Percentiles rank a stretch among this genome's conserved stretches.
These are phyloP conservation scores for Oreohelix idahoensis DNA, from an alignment of 1,140 invertebrate genomes.

Conservation along the genomic window DNA sequence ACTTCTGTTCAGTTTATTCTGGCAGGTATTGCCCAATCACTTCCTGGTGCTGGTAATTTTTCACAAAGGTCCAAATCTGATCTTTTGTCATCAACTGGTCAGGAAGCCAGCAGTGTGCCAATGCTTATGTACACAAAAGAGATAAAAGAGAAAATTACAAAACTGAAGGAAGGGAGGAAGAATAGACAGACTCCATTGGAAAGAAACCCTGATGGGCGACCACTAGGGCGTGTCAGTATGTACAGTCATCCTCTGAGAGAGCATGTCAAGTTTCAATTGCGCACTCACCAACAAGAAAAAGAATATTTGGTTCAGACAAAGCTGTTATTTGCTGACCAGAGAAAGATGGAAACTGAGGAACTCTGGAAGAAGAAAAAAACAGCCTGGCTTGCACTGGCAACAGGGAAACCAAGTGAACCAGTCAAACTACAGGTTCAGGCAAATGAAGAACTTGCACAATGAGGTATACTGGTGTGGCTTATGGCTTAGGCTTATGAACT, in stretches of 20 bases:
- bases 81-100: constrained; percentile 45
- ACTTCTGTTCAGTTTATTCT: constrained; percentile 49
- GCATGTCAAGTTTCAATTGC: constrained; percentile 66
- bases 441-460: not conserved
- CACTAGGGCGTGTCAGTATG: constrained; percentile 61
- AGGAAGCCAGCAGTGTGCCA: constrained; percentile 57
- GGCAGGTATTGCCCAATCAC: constrained; percentile 49
- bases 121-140: constrained; percentile 70
- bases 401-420: constrained; percentile 36
- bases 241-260: constrained; percentile 67
- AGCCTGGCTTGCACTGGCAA: constrained; percentile 64
- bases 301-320: constrained; percentile 60
- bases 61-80: constrained; percentile 43
- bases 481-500: too few relatives aligned
- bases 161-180: constrained; percentile 55
- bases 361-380: constrained; percentile 59
- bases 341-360: constrained; percentile 50
- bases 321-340: constrained; percentile 48
- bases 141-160: constrained; percentile 60
- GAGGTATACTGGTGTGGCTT: too few relatives aligned
- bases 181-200: constrained; percentile 44
- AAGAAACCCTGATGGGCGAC: constrained; percentile 53
- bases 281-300: constrained; percentile 65
- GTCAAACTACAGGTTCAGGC: not conserved
- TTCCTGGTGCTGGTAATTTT: constrained; percentile 48